These are phyloP conservation scores for Leptinotarsa undecemlineata DNA, from an alignment of 1,140 invertebrate species.

Conservation along the genomic window DNA sequence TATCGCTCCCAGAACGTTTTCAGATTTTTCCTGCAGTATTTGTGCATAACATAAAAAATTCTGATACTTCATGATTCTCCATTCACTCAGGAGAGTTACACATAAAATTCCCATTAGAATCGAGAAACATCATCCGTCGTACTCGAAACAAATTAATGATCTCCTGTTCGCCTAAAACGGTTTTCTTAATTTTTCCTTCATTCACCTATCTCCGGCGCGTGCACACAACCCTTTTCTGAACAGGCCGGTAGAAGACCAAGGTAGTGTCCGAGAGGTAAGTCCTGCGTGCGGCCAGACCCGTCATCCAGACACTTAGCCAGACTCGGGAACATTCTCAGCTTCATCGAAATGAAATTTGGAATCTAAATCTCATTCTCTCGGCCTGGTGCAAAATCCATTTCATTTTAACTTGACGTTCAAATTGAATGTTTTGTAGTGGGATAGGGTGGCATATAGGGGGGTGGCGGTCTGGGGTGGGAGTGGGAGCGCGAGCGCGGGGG, in stretches of 20 bases:
- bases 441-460: constrained; percentile 50
- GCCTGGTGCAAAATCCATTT: constrained; percentile 60
- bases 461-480: constrained; percentile 23
- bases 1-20: no score
- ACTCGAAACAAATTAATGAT: not conserved
- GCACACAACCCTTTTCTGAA: not conserved
- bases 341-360: constrained; percentile 52
- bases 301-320: not conserved
- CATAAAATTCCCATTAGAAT: no score
- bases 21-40: no score
- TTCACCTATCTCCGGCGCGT: constrained; percentile 2
- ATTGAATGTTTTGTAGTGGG: constrained; percentile 58
- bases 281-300: not conserved
- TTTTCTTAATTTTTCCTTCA: not conserved
- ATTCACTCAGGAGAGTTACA: no score
- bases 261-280: not conserved
- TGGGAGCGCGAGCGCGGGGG: constrained; percentile 57
- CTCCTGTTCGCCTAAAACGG: not conserved
- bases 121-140: not conserved
- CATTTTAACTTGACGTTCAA: constrained; percentile 55
- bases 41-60: no score
- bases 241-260: constrained; percentile 21
- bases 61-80: no score
- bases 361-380: constrained; percentile 59
- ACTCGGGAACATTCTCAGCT: constrained; percentile 24